A percentile compares a stretch with the other conserved stretches of the same genome.
These are phyloP conservation scores for Charina bottae DNA, from an alignment of 2,113 vertebrate species.

Conservation along the genomic window DNA sequence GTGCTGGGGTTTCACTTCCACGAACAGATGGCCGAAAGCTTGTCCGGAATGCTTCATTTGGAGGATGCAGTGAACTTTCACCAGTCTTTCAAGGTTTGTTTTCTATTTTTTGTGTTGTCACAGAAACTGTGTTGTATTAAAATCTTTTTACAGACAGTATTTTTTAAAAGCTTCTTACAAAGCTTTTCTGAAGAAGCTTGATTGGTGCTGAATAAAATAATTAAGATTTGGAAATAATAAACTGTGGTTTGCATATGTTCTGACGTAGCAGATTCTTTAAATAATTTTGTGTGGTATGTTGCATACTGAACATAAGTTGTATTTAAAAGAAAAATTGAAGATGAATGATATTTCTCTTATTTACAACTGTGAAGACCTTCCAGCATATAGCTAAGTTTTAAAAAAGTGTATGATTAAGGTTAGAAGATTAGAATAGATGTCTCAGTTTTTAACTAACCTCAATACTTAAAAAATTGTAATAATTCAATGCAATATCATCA, in stretches of 20 bases:
- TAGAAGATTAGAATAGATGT: no score
- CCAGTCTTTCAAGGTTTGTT: constrained; percentile 90
- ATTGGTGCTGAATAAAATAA: not conserved
- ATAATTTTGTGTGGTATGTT: not conserved
- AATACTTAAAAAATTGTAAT: no score
- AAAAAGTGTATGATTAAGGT: no score
- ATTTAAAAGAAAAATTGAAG: not conserved
- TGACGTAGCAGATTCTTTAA: accelerated
- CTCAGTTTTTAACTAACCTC: no score
- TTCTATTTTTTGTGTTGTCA: constrained; percentile 54
- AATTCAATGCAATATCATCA: no score
- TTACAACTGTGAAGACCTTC: not conserved
- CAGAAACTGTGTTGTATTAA: constrained; percentile 4
- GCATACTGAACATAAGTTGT: not conserved
- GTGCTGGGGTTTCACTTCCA: constrained; percentile 82
- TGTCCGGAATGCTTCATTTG: constrained; percentile 96
- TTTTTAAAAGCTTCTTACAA: not conserved
- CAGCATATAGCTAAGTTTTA: no score
- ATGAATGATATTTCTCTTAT: not conserved
- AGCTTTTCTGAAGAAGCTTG: constrained; percentile 17
- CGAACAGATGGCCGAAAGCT: constrained; percentile 92
- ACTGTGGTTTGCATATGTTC: not conserved
- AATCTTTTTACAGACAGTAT: constrained; percentile 5
- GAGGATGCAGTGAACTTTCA: constrained; percentile 93
- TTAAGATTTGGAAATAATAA: constrained; percentile 10